Evolutionary conservation across 2,113 vertebrate genomes (phyloP), one percentile per base, ranked within the genome.

Genomic region (Limanda limanda): DNA sequence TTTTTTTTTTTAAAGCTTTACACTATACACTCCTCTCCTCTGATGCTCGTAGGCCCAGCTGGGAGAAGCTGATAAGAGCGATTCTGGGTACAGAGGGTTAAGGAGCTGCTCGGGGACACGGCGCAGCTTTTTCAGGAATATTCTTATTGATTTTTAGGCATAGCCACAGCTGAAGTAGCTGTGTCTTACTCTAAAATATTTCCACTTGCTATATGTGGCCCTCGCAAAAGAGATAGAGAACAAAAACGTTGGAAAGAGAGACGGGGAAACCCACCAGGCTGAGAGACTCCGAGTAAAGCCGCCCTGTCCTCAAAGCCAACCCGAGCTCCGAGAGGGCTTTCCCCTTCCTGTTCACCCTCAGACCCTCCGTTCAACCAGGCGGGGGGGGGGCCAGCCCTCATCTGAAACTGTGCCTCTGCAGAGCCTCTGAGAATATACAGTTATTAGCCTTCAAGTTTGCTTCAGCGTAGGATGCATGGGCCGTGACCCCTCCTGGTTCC

Each of bases 1-100:
- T 54, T 37, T 27, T 64, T 64, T 51, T 27, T 73, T 64, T 74
- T 64, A 31, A 31, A 31, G 31, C 56, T 77, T 78, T 74, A 67
- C 61, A 68, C 59, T 37, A 2, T 37, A 37, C 51, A 73, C 76
- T 76, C 56, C 66, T 42, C 70, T 86, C 62, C 61, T 80, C 45
- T 82, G 78, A 83, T 75, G 75, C 68, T 75, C 70, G 61, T 57
- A 81, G 27, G 73, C 79, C 82, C 77, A 78, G 87, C 89, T 90
- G 92, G 88, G 62, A 74, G 75, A 74, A 37, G 35, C 75, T 75
- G 91, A 93, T 94, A 92, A 94, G 90, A 78, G 74, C 1, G 56
- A 42, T 71, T 81, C 74, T 71, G 60, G 76, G 72, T 83, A 81
- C 58, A 69, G 59, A 55, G 71, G 85, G 78, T 82, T 71, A 67